Evolutionary conservation across 2,797 vertebrate species (phyloP), one percentile per base, ranked within the genome.

Genomic region (Jordanella pulchra): DNA sequence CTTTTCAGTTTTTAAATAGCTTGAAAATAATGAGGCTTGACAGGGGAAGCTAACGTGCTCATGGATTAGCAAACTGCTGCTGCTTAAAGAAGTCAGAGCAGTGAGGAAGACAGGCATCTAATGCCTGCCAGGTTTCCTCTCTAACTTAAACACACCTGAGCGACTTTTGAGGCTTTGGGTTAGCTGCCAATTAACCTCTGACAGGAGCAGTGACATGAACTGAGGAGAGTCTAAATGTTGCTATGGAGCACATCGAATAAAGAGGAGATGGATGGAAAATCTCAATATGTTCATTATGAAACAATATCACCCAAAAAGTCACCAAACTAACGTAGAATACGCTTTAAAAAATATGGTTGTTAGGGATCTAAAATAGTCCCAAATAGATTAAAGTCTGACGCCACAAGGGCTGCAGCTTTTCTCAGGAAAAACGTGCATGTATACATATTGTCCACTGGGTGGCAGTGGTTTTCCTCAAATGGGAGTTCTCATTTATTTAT

Each of bases 21-120:
- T 81, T 91, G 90, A 84, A 91, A 93, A 92, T 93, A 94, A 94
- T 91, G 89, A 93, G 91, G 69, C 67, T 30, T 88, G 89, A 84
- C 89, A 91, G 91, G 87, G 87, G 85, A 83, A 87, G 86, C 76
- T 65, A 69, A 78, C 82, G 84, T 84, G 86, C 91, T 88, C 73
- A 75, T 85, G 83, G 86, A 93, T 90, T 90, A 91, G 84, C 84
- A 90, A 86, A 79, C 71, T 67, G 86, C 77, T 69, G 73, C 84
- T 47, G 78, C 75, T 75, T 84, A 68, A 85, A 81, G 86, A 77
- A 87, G 83, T 85, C 82, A 67, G 67, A 76, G 75, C 65, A 56
- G 83, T 87, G 79, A 87, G 81, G 81, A 77, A 73, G 80, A 82
- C 75, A 81, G 67, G 76, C 78, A 66, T 84, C 81, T 89, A 72